Evolutionary conservation across 1,140 invertebrate species (phyloP).

Genomic region (Sinonovacula constricta): DNA sequence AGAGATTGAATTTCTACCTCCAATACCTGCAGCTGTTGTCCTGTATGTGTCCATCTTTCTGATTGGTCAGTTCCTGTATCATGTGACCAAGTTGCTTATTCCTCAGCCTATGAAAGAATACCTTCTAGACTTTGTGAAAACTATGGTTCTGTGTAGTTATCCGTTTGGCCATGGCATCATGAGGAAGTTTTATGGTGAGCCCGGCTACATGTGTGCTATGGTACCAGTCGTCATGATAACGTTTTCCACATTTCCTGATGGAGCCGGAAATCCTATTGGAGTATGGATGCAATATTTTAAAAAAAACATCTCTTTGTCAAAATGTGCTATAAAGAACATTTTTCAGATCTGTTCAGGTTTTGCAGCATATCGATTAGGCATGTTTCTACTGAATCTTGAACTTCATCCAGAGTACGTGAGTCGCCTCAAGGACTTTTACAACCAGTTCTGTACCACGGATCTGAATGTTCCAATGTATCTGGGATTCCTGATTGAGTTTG

Average conservation of each 20-base stretch:
- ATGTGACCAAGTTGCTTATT: conserved; percentile 19
- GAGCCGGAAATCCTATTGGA: conserved; percentile 28
- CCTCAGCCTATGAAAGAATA: background rate
- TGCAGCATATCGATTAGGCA: conserved; percentile 37
- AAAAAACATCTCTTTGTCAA: conserved; percentile 27
- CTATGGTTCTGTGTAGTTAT: conserved; percentile 20
- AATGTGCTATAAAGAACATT: conserved; percentile 19
- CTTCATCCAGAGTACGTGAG: conserved; percentile 27
- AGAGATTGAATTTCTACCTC: conserved; percentile 18
- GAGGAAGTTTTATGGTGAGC: conserved; percentile 36
- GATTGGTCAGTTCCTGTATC: conserved; percentile 15
- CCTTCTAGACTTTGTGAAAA: conserved; percentile 39
- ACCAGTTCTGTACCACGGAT: conserved; percentile 24
- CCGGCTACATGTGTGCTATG: conserved; percentile 26
- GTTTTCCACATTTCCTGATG: background rate
- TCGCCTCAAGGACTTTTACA: conserved; percentile 20
- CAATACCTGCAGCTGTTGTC: conserved; percentile 27
- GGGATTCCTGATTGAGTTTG: conserved; percentile 35
- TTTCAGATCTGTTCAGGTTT: conserved; percentile 38
- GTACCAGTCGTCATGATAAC: conserved; percentile 27
- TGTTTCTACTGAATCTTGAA: conserved; percentile 22
- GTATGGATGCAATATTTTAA: conserved; percentile 37
- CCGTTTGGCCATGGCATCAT: conserved; percentile 49
- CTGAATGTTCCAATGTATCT: conserved; percentile 25
- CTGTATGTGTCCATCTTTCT: conserved; percentile 34